Evolutionary conservation across 2,113 vertebrate species (phyloP).

Genomic region (Sterrhoptilus dennistouni): DNA sequence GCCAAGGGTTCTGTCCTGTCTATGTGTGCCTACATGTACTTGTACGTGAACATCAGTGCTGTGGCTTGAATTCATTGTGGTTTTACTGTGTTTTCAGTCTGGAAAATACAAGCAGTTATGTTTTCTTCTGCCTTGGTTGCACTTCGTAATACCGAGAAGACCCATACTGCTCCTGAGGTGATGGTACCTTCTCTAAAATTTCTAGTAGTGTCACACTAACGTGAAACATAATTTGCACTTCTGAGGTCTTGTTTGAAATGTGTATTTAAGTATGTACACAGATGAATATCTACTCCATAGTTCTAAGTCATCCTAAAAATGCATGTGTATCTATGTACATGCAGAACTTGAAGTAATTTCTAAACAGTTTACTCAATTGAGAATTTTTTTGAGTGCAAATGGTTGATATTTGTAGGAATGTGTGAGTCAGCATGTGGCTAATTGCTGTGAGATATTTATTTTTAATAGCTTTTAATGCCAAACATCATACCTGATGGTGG

Average conservation of each 20-base stretch:
- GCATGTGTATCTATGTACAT: rapidly evolving
- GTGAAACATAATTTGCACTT: neutral
- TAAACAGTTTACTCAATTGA: neutral
- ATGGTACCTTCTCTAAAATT: neutral
- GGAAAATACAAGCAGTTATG: rapidly evolving
- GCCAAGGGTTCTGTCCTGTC: rapidly evolving
- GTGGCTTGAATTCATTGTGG: neutral
- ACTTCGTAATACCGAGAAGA: neutral
- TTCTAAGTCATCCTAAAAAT: neutral
- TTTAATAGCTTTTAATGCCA: neutral
- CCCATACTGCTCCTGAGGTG: rapidly evolving
- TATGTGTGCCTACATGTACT: rapidly evolving
- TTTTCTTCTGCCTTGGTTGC: neutral
- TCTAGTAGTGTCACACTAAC: neutral
- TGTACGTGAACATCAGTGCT: neutral
- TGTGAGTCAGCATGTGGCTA: neutral
- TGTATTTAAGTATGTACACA: rapidly evolving
- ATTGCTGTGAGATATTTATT: neutral
- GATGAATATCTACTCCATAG: neutral
- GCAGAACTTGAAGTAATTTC: neutral
- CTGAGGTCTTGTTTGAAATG: neutral
- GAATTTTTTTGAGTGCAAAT: neutral
- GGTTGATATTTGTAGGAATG: neutral
- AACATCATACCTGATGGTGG: neutral
- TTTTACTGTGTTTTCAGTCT: neutral